Evolutionary conservation across 2,888 invertebrate genomes (phyloP).

Genomic region (Carabus problematicus): DNA sequence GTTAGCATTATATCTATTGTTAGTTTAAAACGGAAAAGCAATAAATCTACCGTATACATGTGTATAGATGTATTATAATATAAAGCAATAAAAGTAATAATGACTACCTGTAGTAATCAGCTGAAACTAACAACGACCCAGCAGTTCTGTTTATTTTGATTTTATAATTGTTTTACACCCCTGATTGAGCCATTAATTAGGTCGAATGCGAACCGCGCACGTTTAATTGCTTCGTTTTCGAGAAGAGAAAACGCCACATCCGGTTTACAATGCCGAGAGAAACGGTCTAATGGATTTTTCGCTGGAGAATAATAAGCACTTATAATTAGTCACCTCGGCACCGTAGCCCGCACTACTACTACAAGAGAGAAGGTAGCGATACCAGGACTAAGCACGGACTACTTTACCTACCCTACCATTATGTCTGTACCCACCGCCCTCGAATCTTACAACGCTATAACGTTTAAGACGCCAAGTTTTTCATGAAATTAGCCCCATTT

Average conservation of each 20-base stretch:
- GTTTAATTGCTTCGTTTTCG: too few relatives aligned
- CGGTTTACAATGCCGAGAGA: too few relatives aligned
- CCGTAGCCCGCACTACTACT: too few relatives aligned
- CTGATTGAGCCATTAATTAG: constrained; percentile 41
- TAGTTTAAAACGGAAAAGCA: too few relatives aligned
- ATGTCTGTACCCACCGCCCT: background rate
- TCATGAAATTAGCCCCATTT: constrained; percentile 30
- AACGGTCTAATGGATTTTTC: constrained; percentile 31
- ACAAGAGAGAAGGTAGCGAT: constrained; percentile 13
- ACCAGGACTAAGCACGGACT: background rate
- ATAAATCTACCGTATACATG: too few relatives aligned
- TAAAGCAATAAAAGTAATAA: too few relatives aligned
- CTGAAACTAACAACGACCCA: too few relatives aligned
- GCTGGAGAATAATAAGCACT: constrained; percentile 30
- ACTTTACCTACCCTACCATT: too few relatives aligned
- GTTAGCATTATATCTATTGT: background rate
- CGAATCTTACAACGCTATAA: too few relatives aligned
- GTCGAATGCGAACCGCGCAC: constrained; percentile 3
- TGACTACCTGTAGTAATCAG: too few relatives aligned
- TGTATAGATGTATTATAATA: too few relatives aligned
- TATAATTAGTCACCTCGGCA: constrained; percentile 26
- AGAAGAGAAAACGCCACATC: too few relatives aligned
- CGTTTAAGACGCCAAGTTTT: constrained; percentile 34
- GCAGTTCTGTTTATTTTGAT: constrained; percentile 32
- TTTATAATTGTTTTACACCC: constrained; percentile 39